phyloP scores from a whole-genome alignment of 2,797 vertebrate species.

The Chelon labrosus region DNA sequence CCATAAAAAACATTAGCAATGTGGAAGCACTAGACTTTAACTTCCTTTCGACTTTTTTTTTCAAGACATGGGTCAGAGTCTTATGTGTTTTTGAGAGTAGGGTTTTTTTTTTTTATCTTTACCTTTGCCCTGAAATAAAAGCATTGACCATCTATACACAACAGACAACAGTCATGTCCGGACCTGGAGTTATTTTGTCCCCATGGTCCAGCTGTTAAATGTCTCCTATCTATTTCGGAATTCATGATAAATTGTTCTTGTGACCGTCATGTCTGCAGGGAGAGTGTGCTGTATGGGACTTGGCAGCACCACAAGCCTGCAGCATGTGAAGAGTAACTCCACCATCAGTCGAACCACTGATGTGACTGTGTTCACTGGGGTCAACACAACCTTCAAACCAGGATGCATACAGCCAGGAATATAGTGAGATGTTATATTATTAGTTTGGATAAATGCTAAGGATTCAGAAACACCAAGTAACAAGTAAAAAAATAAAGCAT shows the following conservation, averaged over 20 bases:
- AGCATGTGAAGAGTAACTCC: conserved; percentile 75
- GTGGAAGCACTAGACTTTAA: neutral
- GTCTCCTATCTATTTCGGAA: neutral
- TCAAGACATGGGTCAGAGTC: no score
- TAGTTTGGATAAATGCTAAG: neutral
- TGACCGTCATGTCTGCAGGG: conserved; percentile 56
- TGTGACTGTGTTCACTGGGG: conserved; percentile 73
- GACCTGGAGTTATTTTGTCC: neutral
- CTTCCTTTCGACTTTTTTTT: no score
- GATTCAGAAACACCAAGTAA: neutral
- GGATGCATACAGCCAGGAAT: conserved; percentile 81
- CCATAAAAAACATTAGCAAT: neutral
- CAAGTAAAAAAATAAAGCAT: no score
- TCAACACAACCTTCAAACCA: conserved; percentile 75
- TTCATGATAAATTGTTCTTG: neutral
- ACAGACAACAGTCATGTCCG: neutral
- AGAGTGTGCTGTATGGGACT: conserved; percentile 69
- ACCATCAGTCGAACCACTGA: conserved; percentile 74
- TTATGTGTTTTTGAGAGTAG: no score
- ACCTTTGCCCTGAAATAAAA: neutral
- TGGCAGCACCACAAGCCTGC: conserved; percentile 78
- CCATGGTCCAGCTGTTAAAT: neutral
- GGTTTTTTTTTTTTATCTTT: neutral
- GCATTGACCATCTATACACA: neutral
- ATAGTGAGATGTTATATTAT: conserved; percentile 74